Evolutionary conservation across 2,888 invertebrate genomes (phyloP).

Genomic region (Gortyna flavago): DNA sequence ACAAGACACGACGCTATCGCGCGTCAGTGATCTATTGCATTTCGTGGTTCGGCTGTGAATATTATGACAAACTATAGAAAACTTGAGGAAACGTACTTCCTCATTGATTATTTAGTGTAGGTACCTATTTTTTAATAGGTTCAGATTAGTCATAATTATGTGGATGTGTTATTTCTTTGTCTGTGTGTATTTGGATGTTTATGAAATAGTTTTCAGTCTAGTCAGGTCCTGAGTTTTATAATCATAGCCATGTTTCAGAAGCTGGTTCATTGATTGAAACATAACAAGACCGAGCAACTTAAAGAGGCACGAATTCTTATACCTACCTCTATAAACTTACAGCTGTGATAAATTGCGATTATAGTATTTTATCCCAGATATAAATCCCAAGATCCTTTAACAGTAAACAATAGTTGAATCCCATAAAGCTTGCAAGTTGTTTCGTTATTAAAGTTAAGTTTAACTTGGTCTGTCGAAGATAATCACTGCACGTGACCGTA

Average conservation of each 20-base stretch:
- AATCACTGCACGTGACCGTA: slow-evolving; percentile 22
- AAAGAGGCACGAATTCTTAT: too few species aligned
- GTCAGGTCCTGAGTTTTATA: neutral
- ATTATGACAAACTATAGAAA: slow-evolving; percentile 41
- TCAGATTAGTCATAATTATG: slow-evolving; percentile 26
- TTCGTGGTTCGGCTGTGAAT: slow-evolving; percentile 33
- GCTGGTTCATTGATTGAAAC: neutral
- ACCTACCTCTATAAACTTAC: neutral
- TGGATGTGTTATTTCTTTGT: neutral
- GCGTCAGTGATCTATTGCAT: slow-evolving; percentile 32
- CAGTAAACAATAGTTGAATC: slow-evolving; percentile 6
- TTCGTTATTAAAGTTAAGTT: neutral
- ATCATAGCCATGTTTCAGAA: neutral
- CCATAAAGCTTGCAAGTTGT: slow-evolving; percentile 9
- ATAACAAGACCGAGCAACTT: neutral
- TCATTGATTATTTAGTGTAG: slow-evolving; percentile 21
- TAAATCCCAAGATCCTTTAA: neutral
- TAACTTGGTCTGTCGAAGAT: neutral
- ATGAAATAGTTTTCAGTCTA: neutral
- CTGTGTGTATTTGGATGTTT: neutral
- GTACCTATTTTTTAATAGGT: slow-evolving; percentile 19
- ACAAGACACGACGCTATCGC: slow-evolving; percentile 37
- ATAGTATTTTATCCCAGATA: neutral
- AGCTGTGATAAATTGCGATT: neutral
- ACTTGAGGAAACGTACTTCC: slow-evolving; percentile 53